Conservation (phyloP, 2,797 vertebrate genomes). For the Platalea minor region DNA sequence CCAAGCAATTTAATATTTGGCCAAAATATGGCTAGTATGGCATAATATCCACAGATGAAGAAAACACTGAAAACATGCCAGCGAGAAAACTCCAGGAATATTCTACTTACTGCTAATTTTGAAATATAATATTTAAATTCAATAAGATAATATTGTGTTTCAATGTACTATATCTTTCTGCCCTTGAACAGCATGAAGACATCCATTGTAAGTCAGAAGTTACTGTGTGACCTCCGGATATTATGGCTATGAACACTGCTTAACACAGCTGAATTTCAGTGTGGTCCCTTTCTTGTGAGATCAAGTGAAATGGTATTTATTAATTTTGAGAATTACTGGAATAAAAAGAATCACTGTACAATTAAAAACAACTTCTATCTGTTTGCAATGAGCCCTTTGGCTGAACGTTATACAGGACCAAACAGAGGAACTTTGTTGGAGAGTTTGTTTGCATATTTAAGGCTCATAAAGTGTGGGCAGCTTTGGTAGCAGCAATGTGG, state of each 20-base stretch:
- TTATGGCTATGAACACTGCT: not conserved
- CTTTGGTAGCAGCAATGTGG: not conserved
- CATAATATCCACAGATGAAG: not conserved
- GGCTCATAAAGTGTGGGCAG: not conserved
- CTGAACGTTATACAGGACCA: not conserved
- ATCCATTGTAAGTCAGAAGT: not conserved
- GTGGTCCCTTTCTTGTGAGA: not conserved
- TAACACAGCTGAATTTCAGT: not conserved
- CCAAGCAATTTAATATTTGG: not conserved
- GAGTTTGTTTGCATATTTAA: not conserved
- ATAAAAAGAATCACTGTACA: not conserved
- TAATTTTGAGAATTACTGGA: not conserved
- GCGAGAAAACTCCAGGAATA: not conserved
- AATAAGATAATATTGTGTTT: not conserved
- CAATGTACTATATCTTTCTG: not conserved
- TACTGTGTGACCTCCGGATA: not conserved
- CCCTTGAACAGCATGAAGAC: not conserved
- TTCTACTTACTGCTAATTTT: not conserved
- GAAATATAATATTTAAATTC: not conserved
- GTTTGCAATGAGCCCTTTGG: not conserved
- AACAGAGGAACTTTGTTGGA: not conserved
- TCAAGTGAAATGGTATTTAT: not conserved
- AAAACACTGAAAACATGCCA: not conserved
- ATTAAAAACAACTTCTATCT: not conserved
- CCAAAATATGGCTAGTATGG: not conserved